Evolutionary conservation across 2,797 vertebrate species (phyloP).

Genomic region (Myiotriccus ornatus): DNA sequence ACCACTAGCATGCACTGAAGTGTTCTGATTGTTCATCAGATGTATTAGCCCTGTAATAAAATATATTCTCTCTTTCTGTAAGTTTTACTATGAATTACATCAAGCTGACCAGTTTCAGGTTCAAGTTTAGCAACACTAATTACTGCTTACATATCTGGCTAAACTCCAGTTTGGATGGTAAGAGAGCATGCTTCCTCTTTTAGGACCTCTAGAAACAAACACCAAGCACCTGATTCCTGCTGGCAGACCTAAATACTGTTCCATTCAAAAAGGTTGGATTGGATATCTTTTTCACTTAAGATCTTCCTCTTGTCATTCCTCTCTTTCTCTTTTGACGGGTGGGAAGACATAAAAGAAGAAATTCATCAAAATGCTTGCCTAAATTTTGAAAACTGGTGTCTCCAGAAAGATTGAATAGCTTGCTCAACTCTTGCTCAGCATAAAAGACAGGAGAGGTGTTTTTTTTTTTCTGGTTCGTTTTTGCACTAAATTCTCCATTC

Average conservation of each 20-base stretch:
- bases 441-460: not conserved
- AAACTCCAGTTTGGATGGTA: not conserved
- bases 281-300: not conserved
- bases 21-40: not conserved
- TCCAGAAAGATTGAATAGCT: not conserved
- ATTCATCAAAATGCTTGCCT: not conserved
- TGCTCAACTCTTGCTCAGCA: not conserved
- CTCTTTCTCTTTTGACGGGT: not conserved
- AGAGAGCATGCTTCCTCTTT: not conserved
- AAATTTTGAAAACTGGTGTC: not conserved
- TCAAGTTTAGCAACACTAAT: not conserved
- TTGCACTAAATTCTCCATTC: not conserved
- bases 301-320: not conserved
- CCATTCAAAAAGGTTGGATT: not conserved
- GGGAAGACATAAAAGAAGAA: not conserved
- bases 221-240: not conserved
- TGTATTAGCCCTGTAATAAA: not conserved
- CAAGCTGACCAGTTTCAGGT: not conserved
- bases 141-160: not conserved
- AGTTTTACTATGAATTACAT: not conserved
- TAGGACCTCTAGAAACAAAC: not conserved
- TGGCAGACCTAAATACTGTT: not conserved
- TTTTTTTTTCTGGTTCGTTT: not conserved
- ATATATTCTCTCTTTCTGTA: not conserved
- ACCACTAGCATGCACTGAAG: not conserved